These are phyloP conservation scores for Petrophora chlorosata DNA, from an alignment of 2,888 invertebrate species.

Conservation along the genomic window DNA sequence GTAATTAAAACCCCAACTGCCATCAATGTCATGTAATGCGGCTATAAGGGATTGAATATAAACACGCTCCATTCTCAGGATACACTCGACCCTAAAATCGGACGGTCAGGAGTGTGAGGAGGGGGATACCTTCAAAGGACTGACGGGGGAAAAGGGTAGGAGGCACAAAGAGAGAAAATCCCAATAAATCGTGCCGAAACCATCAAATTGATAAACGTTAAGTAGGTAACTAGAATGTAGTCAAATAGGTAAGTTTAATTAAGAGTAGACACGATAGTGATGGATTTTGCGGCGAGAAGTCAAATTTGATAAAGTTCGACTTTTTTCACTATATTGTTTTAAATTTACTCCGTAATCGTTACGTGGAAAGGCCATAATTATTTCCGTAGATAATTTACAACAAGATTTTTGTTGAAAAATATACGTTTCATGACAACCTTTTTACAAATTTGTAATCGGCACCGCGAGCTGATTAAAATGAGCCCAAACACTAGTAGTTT, in stretches of 20 bases:
- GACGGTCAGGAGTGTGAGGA: not conserved
- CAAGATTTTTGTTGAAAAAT: too few relatives aligned
- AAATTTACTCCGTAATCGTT: too few relatives aligned
- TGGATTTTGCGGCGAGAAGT: too few relatives aligned
- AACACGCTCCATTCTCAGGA: constrained; percentile 1
- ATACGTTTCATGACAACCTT: too few relatives aligned
- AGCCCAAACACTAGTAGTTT: too few relatives aligned
- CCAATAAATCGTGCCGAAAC: constrained; percentile 7
- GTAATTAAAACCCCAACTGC: not conserved
- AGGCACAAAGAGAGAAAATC: not conserved
- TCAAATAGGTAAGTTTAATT: not conserved
- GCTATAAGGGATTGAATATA: constrained; percentile 4
- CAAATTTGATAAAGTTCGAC: too few relatives aligned
- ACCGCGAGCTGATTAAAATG: too few relatives aligned
- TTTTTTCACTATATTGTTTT: too few relatives aligned
- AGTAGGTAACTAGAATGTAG: constrained; percentile 2
- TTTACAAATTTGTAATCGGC: too few relatives aligned
- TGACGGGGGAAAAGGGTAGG: not conserved
- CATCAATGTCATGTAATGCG: not conserved
- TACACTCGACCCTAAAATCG: constrained; percentile 4
- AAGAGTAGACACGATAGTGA: not conserved
- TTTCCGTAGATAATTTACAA: too few relatives aligned
- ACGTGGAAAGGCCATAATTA: too few relatives aligned
- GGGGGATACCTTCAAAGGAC: constrained; percentile 4
- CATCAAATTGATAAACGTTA: constrained; percentile 8